These are phyloP conservation scores for Prenolepis imparis DNA, from an alignment of 2,888 invertebrate genomes.

Conservation along the genomic window DNA sequence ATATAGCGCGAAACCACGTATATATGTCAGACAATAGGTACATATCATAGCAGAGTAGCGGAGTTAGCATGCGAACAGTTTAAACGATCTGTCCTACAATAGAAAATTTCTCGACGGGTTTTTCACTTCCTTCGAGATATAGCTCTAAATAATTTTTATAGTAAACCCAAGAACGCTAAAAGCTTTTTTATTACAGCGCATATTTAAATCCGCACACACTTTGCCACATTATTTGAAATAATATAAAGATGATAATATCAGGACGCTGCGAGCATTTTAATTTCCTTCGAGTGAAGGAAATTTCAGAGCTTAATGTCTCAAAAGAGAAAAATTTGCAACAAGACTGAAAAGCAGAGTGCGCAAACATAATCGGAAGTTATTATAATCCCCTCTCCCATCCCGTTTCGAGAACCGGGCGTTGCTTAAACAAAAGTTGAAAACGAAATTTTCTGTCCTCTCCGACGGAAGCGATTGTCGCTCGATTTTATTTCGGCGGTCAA, in stretches of 20 bases:
- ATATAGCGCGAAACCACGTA: background rate
- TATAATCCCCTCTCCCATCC: slow-evolving; percentile 7
- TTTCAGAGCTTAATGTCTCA: background rate
- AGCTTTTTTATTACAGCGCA: background rate
- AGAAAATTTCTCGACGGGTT: background rate
- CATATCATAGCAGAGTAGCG: background rate
- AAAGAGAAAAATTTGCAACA: slow-evolving; percentile 7
- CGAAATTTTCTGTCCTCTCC: slow-evolving; percentile 7
- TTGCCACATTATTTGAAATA: background rate
- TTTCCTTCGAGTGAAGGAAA: background rate
- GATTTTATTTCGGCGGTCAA: slow-evolving; percentile 43
- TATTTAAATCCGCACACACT: background rate
- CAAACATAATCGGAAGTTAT: slow-evolving; percentile 19
- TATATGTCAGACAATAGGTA: background rate
- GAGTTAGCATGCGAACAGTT: background rate
- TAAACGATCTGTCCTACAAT: background rate
- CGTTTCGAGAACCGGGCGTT: background rate
- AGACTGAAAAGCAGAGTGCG: background rate
- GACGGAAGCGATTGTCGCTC: slow-evolving; percentile 14
- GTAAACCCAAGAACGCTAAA: background rate
- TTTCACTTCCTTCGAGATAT: background rate
- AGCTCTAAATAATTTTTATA: slow-evolving; percentile 3
- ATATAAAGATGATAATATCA: background rate
- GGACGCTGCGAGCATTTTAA: background rate
- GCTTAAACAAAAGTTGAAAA: slow-evolving; percentile 31